These are phyloP conservation scores for Amphiura filiformis DNA, from an alignment of 35 echinoderm and acorn worm genomes.

Conservation along the genomic window DNA sequence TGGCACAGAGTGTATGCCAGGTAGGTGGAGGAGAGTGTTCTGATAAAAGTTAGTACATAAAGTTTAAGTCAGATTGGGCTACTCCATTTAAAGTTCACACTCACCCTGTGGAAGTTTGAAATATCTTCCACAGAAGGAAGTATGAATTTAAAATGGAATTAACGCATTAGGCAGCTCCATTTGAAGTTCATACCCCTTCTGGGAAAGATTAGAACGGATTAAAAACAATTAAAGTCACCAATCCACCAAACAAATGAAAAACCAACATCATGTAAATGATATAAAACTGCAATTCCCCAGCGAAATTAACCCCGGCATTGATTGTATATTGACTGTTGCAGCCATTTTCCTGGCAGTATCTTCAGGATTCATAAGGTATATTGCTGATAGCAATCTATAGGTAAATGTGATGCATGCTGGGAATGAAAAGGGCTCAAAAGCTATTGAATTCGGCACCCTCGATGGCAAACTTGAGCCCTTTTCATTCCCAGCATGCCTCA, in stretches of 20 bases:
- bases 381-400: too few species aligned
- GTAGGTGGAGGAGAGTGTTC: slow-evolving; percentile 13
- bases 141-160: too few species aligned
- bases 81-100: too few species aligned
- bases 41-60: not conserved
- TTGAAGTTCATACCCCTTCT: not conserved
- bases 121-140: not conserved
- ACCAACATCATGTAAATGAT: not conserved
- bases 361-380: too few species aligned
- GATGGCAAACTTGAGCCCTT: not conserved
- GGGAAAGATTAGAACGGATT: not conserved
- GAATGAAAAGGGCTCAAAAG: too few species aligned
- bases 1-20: slow-evolving; percentile 65
- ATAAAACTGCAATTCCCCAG: not conserved
- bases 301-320: too few species aligned
- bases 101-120: not conserved
- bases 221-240: not conserved
- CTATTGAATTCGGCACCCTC: not conserved
- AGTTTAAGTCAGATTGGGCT: not conserved
- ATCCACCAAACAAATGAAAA: not conserved
- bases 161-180: too few species aligned
- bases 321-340: too few species aligned
- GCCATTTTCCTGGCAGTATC: too few species aligned
- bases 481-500: too few species aligned
- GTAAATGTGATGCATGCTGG: too few species aligned